Base-by-base conservation (phyloP, 2,888 invertebrate genomes). In the Drosophila mimetica region DNA sequence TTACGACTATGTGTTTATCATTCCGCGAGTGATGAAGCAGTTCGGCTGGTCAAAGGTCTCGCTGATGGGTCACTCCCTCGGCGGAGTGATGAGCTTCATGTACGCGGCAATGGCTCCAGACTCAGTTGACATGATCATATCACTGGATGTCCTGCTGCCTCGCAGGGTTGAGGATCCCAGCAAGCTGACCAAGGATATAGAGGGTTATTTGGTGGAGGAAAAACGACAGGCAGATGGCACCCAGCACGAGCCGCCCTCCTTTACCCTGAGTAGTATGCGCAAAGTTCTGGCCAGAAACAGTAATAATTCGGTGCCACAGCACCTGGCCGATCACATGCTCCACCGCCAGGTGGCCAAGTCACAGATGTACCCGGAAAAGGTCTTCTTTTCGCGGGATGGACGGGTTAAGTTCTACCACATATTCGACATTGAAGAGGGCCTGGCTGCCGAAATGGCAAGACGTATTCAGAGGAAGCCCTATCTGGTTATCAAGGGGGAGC, bases 21-120 rank as follows among this genome's bases (percentile, higher is more conserved):
- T 96, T 36, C 91, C 93, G 34, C 90, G 93, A 58, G 28, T 57
- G 11, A 57, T 57, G 55, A 53, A 57, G 28, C 7, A 46, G 30
- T 95, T 94, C 76, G 93, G 93, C 63, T 95, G 95, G 95, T 91
- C 93, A 2, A 94, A 94, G 89, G 92, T 95, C 1, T 94, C 95
- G 0, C 82, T 96, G 14, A 80, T 96, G 70, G 93, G 93, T 2
- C 96, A 96, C 86, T 95, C 95, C 0, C 92, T 95, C 92, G 94
- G 95, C 2, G 93, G 93, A 1, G 92, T 94, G 25, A 91, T 93
- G 1, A 92, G 92, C 13, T 94, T 94, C 85, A 90, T 93, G 9
- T 96, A 94, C 77, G 92, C 94, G 0, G 91, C 93, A 42, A 78
- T 94, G 1, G 95, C 93, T 81, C 87, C 86, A 0, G 90, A 78